Evolutionary conservation across 2,888 invertebrate genomes (phyloP), one percentile per base, ranked within the genome.

Genomic region (Diploptera punctata): DNA sequence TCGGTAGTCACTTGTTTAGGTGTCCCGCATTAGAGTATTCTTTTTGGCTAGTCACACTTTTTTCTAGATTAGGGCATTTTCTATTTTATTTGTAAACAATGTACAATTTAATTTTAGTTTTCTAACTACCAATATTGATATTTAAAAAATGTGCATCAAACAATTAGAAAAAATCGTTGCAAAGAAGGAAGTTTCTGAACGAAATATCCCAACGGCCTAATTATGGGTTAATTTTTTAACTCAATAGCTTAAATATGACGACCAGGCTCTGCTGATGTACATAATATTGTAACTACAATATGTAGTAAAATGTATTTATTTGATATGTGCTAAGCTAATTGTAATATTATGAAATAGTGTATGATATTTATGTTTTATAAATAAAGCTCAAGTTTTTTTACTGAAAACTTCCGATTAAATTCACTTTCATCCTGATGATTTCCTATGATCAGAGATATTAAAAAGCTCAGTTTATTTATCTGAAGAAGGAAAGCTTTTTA

Each of bases 361-460:
- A 16, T 57, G n/a, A 57, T n/a, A n/a, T 57, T 5, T 21, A 29
- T 65, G 43, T 61, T 61, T 47, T 65, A 29, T 38, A 68, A n/a
- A 68, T 68, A 54, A 68, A 68, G 68, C 52, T 38, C 52, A 68
- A 68, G n/a, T 31, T 54, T n/a, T n/a, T n/a, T n/a, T n/a, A n/a
- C n/a, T n/a, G n/a, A n/a, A n/a, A n/a, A n/a, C n/a, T n/a, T n/a
- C n/a, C n/a, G n/a, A n/a, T n/a, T n/a, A n/a, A n/a, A n/a, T n/a
- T n/a, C n/a, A n/a, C n/a, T n/a, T n/a, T n/a, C n/a, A n/a, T n/a
- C n/a, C n/a, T n/a, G n/a, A n/a, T n/a, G n/a, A n/a, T n/a, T n/a
- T n/a, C n/a, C n/a, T n/a, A n/a, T n/a, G n/a, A n/a, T n/a, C n/a
- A n/a, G n/a, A n/a, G n/a, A n/a, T n/a, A n/a, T n/a, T n/a, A n/a